Percentiles rank a stretch among this genome's conserved stretches.
phyloP scores from a whole-genome alignment of 37 sponge, comb jelly and placozoan species.

The Chondrilla cf. caribensis region DNA sequence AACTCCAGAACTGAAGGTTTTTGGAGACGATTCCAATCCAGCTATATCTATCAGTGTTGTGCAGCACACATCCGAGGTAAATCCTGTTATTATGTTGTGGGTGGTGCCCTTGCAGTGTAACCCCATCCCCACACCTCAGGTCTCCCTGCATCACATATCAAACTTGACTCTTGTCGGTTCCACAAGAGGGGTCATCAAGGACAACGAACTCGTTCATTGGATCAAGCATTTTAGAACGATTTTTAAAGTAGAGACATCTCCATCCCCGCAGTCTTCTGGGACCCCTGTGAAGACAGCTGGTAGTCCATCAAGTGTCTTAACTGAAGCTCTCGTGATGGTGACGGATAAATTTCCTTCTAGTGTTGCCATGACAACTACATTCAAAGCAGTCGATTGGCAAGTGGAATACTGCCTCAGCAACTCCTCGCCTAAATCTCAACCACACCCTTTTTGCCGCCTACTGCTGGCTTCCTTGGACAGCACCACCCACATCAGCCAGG shows the following conservation, averaged over 20 bases:
- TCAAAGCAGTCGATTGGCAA: conserved; percentile 66
- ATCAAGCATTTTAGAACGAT: background rate
- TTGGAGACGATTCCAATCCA: background rate
- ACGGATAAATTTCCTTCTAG: too few species aligned
- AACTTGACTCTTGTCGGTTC: background rate
- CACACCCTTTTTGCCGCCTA: background rate
- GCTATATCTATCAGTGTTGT: background rate
- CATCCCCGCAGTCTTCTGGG: too few species aligned
- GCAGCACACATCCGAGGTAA: conserved; percentile 9
- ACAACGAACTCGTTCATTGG: background rate
- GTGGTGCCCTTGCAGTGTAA: background rate
- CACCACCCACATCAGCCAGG: background rate
- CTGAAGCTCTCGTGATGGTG: too few species aligned
- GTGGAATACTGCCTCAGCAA: background rate
- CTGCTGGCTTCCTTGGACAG: background rate
- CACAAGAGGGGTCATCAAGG: background rate
- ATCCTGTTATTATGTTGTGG: background rate
- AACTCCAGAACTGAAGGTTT: background rate
- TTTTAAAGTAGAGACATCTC: too few species aligned
- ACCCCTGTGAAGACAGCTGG: too few species aligned
- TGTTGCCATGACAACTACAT: conserved; percentile 48
- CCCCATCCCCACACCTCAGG: background rate
- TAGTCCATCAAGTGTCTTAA: too few species aligned
- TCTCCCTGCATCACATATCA: background rate
- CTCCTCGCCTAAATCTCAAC: background rate